Evolutionary conservation across 1,140 invertebrate genomes (phyloP), one percentile per base, ranked within the genome.

Genomic region (Hyphantria cunea): DNA sequence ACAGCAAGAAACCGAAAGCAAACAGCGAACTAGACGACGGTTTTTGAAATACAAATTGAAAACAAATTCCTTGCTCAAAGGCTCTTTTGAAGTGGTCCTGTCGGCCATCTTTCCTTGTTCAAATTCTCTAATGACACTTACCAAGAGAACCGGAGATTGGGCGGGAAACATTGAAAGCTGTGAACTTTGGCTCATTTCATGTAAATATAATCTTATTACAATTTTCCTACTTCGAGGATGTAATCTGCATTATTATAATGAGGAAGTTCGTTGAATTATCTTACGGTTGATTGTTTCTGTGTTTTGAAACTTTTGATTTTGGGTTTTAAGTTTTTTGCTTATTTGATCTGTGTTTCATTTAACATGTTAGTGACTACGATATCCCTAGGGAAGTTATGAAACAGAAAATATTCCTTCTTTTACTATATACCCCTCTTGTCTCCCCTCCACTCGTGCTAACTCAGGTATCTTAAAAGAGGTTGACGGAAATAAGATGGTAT

Each of bases 111-210:
- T 48, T 37, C 53, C 55, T 58, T 31, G 53, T 47, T 58, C 52
- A 64, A 48, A 50, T 25, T 15, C 47, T 10, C 12, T 64, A 49
- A 64, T 55, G 51, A 64, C 51, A 64, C 51, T 59, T 58, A 58
- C 6, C 11, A 25, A 58, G 55, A 14, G 32, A 15, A 15, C 55
- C 55, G 55, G 55, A 58, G 55, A 58, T 58, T 58, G 45, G 55
- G 32, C 34, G 44, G 33, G 15, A n/a, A 44, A 11, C 54, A 32
- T 33, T 25, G 32, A 33, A 47, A 14, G 54, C 44, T 39, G 17
- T 54, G 55, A 58, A 58, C 45, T 39, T 49, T 58, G 44, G 33
- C 54, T 56, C 37, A 11, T 39, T 58, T 33, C 55, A 45, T 45
- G 45, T 39, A 58, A 58, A 58, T 58, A 44, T 48, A 45, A 49